phyloP scores from a whole-genome alignment of 1,140 invertebrate genomes.

The Lepidurus packardi region DNA sequence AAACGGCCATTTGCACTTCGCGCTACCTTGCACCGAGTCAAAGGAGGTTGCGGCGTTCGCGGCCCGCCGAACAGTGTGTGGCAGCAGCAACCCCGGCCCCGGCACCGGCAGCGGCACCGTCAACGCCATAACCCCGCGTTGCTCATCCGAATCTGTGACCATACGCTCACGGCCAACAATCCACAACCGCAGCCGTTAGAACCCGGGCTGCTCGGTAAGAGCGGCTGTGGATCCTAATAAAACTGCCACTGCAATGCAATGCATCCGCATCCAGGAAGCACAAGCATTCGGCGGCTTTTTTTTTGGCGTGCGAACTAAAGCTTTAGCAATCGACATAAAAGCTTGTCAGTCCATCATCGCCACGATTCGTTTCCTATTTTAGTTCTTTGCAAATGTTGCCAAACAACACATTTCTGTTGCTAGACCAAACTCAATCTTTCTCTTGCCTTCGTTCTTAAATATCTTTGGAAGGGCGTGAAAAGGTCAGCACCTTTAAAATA shows the following conservation, averaged over 20 bases:
- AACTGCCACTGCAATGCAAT: background rate
- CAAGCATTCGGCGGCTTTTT: background rate
- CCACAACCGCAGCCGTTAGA: background rate
- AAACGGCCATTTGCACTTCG: background rate
- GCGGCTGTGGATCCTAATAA: background rate
- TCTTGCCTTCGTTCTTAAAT: no score
- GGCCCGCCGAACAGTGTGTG: background rate
- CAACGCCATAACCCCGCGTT: background rate
- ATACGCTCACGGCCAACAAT: background rate
- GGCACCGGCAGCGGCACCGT: background rate
- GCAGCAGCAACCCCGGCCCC: background rate
- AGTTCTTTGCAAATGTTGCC: background rate
- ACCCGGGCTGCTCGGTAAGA: background rate
- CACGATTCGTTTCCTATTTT: background rate
- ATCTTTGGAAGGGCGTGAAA: no score
- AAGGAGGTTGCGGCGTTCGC: background rate
- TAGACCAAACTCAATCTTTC: background rate
- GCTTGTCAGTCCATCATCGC: background rate
- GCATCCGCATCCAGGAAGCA: background rate
- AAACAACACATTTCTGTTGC: background rate
- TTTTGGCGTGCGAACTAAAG: background rate
- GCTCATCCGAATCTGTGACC: background rate
- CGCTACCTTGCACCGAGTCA: constrained; percentile 8
- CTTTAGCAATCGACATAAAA: background rate
- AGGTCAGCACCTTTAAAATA: no score